Base-by-base conservation (phyloP, 2,113 vertebrate genomes). In the Phodopus roborovskii region DNA sequence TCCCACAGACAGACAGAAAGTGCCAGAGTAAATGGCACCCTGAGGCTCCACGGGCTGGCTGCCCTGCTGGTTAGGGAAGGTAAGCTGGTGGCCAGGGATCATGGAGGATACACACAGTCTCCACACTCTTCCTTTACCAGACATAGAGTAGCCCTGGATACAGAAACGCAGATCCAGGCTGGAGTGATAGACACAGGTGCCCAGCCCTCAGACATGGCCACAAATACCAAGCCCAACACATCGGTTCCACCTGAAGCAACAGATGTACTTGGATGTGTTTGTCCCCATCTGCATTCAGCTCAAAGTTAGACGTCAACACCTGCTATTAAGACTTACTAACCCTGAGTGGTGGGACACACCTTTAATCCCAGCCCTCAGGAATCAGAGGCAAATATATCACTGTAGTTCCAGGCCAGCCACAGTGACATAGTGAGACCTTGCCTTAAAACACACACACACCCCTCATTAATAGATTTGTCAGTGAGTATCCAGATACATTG, bases 1-100 rank as follows among this genome's bases (percentile, higher is more conserved):
- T 97, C 97, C 96, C 98, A 98, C 98, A 98, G 98, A 97, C 97
- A 97, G 98, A 98, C 97, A 98, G 98, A 98, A 98, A 99, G 98
- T 98, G 97, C 98, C 98, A 98, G 81, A 92, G 96, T 98, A 98
- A 98, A 98, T 96, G 98, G 98, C 96, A 97, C 74, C 94, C 70
- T 33, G 36, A 91, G 84, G 95, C 82, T 79, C 45, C 39, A 2
- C 64, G 53, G 30, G 45, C 60, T 79, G 93, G 60, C 68, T 93
- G 92, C 87, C 78, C 90, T 42, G 90, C 50, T 89, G 88, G 96
- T 94, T 98, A 53, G 92, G 62, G n/a, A 88, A 92, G 91, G 71
- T 82, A 53, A 0, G 0, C 0, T 0, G 66, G 62, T 8, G 85
- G 79, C 45, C 20, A 70, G 82, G 11, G 39, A 74, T 71, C 89